Evolutionary conservation across 1,140 invertebrate genomes (phyloP), one percentile per base, ranked within the genome.

Genomic region (Drosophila kurseongensis): DNA sequence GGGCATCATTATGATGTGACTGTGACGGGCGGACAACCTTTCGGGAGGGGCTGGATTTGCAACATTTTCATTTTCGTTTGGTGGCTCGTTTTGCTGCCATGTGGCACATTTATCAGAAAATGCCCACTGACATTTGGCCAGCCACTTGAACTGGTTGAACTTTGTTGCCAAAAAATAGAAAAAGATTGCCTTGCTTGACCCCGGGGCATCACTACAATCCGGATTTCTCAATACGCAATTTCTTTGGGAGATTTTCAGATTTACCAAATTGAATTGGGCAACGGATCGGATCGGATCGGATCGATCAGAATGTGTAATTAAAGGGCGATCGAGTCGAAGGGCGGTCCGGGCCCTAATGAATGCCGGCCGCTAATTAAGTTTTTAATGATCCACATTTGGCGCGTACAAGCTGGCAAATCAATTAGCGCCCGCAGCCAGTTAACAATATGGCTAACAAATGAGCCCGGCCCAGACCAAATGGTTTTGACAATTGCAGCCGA

Each of bases 1-100:
- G 84, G 84, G 84, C 84, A 88, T 88, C 84, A 89, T 88, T 88
- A 89, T 88, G 84, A 88, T 83, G 83, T 86, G 79, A 68, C 83
- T 84, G 84, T 77, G 84, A 62, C 60, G 55, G 48, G 35, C 23
- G 29, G 54, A 62, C 78, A 78, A 86, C 83, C 83, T 88, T 88
- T 79, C 79, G 75, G 83, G 83, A 88, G 83, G 83, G 83, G 83
- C 75, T 55, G 52, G 44, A 41, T 60, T 60, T 50, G 72, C 75
- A 76, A 88, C 79, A 79, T 83, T 86, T 86, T 86, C 83, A 79
- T 84, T 84, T 84, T 82, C 68, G 45, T 65, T 75, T 80, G 57
- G 40, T 56, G 47, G 8, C 48, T 56, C 48, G 51, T 56, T 51
- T 35, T 29, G 29, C 35, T 69, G 72, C 66, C 73, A 80, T 88